Evolutionary conservation across 2,888 invertebrate genomes (phyloP), one percentile per base, ranked within the genome.

Genomic region (Azorinus chamasolen): DNA sequence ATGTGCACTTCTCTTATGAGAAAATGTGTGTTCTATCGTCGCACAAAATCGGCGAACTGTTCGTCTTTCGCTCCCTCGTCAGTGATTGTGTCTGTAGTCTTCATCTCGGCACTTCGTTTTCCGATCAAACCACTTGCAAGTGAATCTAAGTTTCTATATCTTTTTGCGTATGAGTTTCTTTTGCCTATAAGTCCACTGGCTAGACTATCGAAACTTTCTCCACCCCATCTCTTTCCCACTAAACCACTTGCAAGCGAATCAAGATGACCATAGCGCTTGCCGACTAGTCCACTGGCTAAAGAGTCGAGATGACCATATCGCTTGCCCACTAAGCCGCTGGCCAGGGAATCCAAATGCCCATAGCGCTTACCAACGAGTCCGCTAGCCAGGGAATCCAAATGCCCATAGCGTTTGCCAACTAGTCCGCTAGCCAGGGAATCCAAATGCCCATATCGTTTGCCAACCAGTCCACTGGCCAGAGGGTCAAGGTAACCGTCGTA

Each of bases 391-490:
- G 41, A 20, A 25, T 58, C 66, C 32, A 66, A 57, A 16, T 37
- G 24, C 10, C 45, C 45, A 20, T 45, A 24, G 39, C 72, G 20
- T 32, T 72, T 72, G 4, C 72, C 72, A n/a, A 72, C 57, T 5
- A 72, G 64, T 3, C 64, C 43, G 20, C 59, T 72, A 1, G 72
- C 72, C 24, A 72, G 32, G 22, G 45, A 41, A 32, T 72, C 72
- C 37, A 72, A 24, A 16, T 41, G 54, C n/a, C 55, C 66, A 12
- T 48, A 66, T 16, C 66, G 25, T 39, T 66, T 66, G 4, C 66
- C 66, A 3, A 66, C 57, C 14, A 66, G 27, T 16, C 66, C 58
- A 18, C 57, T 58, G 0, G 66, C 66, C 12, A 66, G 57, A 0
- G 50, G 37, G 32, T 66, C 66, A 24, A 66, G 37, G 3, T 39